Evolutionary conservation across 2,888 invertebrate species (phyloP).

Genomic region (Colletes collaris): DNA sequence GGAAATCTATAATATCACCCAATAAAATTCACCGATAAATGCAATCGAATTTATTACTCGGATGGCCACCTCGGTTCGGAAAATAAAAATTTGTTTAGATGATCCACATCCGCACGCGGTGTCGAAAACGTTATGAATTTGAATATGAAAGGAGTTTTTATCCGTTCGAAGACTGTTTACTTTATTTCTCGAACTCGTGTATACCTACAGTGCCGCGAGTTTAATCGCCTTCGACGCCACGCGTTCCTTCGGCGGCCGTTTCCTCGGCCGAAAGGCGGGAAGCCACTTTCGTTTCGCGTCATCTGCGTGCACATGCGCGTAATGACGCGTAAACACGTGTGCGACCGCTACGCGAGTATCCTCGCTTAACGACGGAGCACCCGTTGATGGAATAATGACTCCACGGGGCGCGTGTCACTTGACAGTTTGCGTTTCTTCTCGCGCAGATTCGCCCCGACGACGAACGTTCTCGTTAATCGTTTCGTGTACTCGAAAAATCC

Average conservation of each 20-base stretch:
- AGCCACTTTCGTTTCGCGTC: slow-evolving; percentile 57
- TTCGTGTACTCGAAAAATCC: no score
- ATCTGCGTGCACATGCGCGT: slow-evolving; percentile 44
- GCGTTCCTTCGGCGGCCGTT: slow-evolving; percentile 18
- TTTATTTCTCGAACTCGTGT: background rate
- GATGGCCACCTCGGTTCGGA: no score
- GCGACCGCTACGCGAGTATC: slow-evolving; percentile 24
- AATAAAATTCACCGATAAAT: no score
- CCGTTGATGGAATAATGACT: slow-evolving; percentile 66
- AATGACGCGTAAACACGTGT: slow-evolving; percentile 52
- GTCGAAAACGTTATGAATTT: no score
- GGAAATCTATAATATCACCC: no score
- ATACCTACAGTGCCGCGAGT: background rate
- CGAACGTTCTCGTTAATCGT: background rate
- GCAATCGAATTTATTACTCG: no score
- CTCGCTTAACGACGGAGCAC: slow-evolving; percentile 29
- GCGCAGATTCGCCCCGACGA: background rate
- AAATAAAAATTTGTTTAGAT: no score
- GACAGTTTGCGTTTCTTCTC: slow-evolving; percentile 35
- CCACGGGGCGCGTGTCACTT: slow-evolving; percentile 58
- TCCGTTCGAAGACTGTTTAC: background rate
- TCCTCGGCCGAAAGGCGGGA: slow-evolving; percentile 5
- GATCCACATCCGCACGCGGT: no score
- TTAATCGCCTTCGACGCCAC: slow-evolving; percentile 18
- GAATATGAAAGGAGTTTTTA: no score